Conservation (phyloP, 2,797 vertebrate genomes). For the Periparus ater region DNA sequence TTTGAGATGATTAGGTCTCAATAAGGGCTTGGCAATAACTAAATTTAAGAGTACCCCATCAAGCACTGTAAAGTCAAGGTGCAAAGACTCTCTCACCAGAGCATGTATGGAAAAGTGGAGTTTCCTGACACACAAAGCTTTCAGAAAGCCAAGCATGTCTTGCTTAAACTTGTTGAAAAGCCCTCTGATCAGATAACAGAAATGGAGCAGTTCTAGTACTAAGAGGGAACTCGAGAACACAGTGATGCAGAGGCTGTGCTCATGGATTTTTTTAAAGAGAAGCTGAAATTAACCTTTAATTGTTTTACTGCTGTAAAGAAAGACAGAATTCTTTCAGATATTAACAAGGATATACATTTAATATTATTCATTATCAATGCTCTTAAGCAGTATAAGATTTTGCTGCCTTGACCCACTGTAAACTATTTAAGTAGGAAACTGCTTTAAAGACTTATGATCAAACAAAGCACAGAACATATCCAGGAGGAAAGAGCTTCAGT, state of each 20-base stretch:
- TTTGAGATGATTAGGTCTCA: background rate
- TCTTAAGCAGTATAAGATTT: background rate
- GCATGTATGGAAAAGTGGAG: background rate
- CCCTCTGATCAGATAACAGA: background rate
- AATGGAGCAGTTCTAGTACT: background rate
- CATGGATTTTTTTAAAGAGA: background rate
- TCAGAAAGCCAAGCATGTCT: constrained; percentile 16
- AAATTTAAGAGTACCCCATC: background rate
- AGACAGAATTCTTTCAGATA: background rate
- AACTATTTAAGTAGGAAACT: background rate
- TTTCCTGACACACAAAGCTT: background rate
- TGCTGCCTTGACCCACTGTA: background rate
- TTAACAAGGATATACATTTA: background rate
- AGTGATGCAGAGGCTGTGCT: background rate
- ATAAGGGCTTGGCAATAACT: background rate
- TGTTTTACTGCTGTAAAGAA: background rate
- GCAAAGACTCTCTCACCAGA: background rate
- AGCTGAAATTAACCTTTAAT: constrained; percentile 7
- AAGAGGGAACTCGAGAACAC: constrained; percentile 8
- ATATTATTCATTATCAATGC: background rate
- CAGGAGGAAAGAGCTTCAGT: background rate
- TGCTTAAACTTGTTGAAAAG: constrained; percentile 42
- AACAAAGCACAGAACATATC: background rate
- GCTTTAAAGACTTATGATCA: background rate
- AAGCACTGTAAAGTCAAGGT: background rate